Base-by-base conservation (phyloP, 2,888 invertebrate genomes). In the Caenorhabditis afra region DNA sequence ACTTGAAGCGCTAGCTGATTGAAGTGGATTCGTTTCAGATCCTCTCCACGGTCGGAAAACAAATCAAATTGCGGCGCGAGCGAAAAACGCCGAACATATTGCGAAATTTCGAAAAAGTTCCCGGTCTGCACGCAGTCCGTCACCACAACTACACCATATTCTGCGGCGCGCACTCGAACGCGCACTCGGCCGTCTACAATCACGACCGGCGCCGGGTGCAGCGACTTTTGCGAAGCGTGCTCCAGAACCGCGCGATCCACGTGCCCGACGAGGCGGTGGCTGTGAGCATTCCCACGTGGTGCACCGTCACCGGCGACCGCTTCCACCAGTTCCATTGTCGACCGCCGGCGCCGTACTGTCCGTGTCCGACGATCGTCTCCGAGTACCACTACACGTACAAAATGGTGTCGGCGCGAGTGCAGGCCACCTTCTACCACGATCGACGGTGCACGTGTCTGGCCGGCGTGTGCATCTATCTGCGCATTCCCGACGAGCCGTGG, bases 261-360 rank as follows among this genome's bases (percentile, higher is more conserved):
- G 62, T 71, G 18, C 71, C 71, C 11, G 71, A 71, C 22, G 62
- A 10, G 5, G 41, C 62, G 7, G 71, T 64, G 14, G 71, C 71
- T 14, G 71, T 71, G 18, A 64, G 61, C 16, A 71, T 71, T 57
- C 71, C 71, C 5, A 71, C 71, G 41, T 71, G 71, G 71, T 71
- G 71, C 49, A 64, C 71, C 1, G 22, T 29, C 23, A 53, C 49
- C 2, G 71, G 71, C 22, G 47, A 55, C 45, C 22, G 64, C 10
- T 71, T 57, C 49, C 71, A 71, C 37, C 62, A 71, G 35, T 71
- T 71, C 23, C 53, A 62, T 14, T 71, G 71, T 20, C 47, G 49
- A 1, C 71, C 71, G 1, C 71, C 71, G 23, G 61, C 62, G 7
- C 62, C 71, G 2, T 71, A 64, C 23, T 71, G 71, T 41, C 71